Conservation (phyloP, 2,113 vertebrate genomes). For the Silurus glanis region DNA sequence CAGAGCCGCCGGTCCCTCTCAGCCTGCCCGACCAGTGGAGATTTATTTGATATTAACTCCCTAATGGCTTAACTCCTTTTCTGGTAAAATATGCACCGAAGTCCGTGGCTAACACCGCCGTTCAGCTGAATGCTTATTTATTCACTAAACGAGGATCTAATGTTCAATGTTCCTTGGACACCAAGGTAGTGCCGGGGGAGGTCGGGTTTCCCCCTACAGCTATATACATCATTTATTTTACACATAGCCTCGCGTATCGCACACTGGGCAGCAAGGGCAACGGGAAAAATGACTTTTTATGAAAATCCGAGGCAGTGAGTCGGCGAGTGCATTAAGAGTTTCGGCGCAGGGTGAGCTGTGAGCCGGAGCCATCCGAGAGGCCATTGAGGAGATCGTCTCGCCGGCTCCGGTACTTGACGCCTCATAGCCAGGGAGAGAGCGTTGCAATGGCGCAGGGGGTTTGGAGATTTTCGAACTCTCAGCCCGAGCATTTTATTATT, state of each 20-base stretch:
- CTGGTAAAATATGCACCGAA: conserved; percentile 98
- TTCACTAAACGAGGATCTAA: conserved; percentile 99
- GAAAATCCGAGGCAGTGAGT: conserved; percentile 59
- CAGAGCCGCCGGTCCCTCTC: conserved; percentile 91
- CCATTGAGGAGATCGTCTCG: conserved; percentile 35
- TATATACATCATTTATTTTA: conserved; percentile 99
- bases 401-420: conserved; percentile 33
- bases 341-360: conserved; percentile 61
- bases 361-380: conserved; percentile 40
- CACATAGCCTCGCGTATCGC: conserved; percentile 94
- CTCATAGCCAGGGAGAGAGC: conserved; percentile 39
- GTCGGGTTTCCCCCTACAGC: conserved; percentile 92
- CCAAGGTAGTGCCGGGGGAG: conserved; percentile 90
- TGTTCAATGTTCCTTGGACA: conserved; percentile 99
- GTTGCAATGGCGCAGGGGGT: conserved; percentile 31
- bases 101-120: conserved; percentile 89
- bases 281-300: conserved; percentile 77
- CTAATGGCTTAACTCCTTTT: conserved; percentile 96
- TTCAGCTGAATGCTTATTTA: conserved; percentile 99
- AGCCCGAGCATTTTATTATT: conserved; percentile 13
- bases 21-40: conserved; percentile 96
- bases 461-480: conserved; percentile 43
- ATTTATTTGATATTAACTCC: conserved; percentile 99
- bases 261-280: conserved; percentile 85
- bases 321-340: conserved; percentile 68